phyloP scores from a whole-genome alignment of 2,888 invertebrate genomes.

The Philonicus albiceps region DNA sequence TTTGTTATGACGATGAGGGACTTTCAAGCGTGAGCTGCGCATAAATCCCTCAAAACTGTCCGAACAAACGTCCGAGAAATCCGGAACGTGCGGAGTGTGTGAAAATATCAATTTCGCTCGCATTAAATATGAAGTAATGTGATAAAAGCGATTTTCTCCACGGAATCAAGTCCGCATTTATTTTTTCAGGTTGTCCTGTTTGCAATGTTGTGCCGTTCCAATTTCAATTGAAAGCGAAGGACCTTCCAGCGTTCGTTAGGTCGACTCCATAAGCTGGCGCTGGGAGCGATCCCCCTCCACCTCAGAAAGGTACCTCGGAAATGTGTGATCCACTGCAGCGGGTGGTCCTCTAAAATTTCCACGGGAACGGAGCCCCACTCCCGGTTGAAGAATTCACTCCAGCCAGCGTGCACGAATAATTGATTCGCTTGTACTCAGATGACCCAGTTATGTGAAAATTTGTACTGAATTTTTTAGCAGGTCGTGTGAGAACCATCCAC shows the following conservation, averaged over 20 bases:
- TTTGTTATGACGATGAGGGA: neutral
- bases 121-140: slow-evolving; percentile 28
- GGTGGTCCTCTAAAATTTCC: neutral
- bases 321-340: slow-evolving; percentile 9
- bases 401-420: slow-evolving; percentile 25
- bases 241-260: neutral
- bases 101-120: neutral
- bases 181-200: neutral
- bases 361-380: neutral
- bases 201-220: slow-evolving; percentile 6
- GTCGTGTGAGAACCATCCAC: neutral
- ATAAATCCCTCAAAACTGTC: slow-evolving; percentile 13
- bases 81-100: neutral
- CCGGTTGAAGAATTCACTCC: neutral
- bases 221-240: slow-evolving; percentile 13
- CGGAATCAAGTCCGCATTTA: neutral
- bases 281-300: neutral
- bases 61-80: neutral
- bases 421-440: slow-evolving; percentile 27
- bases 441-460: slow-evolving; percentile 37
- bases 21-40: neutral
- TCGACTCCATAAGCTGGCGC: neutral
- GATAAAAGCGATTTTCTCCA: slow-evolving; percentile 8
- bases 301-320: neutral
- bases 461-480: slow-evolving; percentile 30